A percentile compares a stretch with the other conserved stretches of the same genome.
Evolutionary conservation across 2,797 vertebrate genomes (phyloP).

Genomic region (Platyrinchus mystaceus): DNA sequence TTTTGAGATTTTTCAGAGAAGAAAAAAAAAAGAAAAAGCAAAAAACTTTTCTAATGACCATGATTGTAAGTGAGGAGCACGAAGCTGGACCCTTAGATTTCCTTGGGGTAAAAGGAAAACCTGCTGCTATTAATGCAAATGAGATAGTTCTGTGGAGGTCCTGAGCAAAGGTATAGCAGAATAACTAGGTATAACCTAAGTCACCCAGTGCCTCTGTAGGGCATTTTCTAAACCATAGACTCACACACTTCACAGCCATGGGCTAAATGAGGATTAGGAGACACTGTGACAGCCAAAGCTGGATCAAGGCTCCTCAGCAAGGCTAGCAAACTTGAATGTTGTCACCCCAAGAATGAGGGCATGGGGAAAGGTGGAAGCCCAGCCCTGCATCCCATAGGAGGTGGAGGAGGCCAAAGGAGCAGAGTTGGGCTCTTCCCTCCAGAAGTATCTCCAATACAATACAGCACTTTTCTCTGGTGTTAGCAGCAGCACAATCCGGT

Average conservation of each 20-base stretch:
- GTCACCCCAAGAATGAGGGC: neutral
- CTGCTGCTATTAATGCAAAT: neutral
- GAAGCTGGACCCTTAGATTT: neutral
- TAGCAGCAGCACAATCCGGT: neutral
- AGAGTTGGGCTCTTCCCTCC: neutral
- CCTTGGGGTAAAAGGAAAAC: neutral
- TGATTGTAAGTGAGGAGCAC: neutral
- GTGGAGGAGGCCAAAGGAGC: neutral
- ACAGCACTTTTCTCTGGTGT: too few relatives aligned
- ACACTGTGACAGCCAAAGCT: neutral
- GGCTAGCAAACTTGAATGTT: neutral
- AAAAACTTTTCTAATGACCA: neutral
- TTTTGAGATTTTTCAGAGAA: neutral
- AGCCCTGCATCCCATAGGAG: neutral
- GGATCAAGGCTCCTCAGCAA: neutral
- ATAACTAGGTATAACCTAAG: neutral
- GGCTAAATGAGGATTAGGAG: neutral
- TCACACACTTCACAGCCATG: neutral
- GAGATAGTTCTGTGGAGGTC: neutral
- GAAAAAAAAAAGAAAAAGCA: fast-evolving
- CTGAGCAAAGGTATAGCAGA: neutral
- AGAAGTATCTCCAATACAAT: neutral
- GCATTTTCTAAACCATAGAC: neutral
- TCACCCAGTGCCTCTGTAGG: neutral
- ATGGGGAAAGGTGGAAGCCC: neutral